A percentile compares a stretch with the other conserved stretches of the same genome.
phyloP scores from a whole-genome alignment of 2,113 vertebrate species.

The Ptilorrhoa leucosticta region DNA sequence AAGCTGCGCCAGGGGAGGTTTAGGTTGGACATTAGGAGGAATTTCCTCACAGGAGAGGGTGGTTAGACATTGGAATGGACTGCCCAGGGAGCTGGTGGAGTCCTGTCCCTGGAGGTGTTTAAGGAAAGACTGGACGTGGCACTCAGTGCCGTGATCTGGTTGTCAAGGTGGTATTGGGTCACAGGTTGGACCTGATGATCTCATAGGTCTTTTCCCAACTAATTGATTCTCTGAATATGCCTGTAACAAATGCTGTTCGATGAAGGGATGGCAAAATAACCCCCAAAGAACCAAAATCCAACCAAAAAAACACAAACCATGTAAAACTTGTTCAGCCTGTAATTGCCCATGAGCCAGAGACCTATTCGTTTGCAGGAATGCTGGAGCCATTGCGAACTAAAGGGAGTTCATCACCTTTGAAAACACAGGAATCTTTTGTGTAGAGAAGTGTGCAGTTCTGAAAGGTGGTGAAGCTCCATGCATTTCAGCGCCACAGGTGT shows the following conservation, averaged over 20 bases:
- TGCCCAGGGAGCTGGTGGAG: neutral
- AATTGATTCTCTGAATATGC: neutral
- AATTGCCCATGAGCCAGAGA: neutral
- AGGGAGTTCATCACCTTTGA: neutral
- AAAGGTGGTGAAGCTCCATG: neutral
- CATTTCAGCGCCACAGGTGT: rapidly evolving
- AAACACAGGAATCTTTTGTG: rapidly evolving
- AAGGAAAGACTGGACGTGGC: neutral
- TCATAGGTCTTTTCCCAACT: neutral
- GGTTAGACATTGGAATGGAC: neutral
- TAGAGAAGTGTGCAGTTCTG: neutral
- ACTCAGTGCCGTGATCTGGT: neutral
- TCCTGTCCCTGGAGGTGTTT: neutral
- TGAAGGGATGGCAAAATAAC: neutral
- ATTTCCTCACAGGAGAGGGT: neutral
- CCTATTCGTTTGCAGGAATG: neutral
- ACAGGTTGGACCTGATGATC: rapidly evolving
- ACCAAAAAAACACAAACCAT: neutral
- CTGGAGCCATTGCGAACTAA: rapidly evolving
- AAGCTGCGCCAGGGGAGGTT: rapidly evolving
- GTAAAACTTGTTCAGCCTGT: neutral
- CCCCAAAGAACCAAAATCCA: neutral
- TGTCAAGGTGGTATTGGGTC: neutral
- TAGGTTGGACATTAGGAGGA: neutral
- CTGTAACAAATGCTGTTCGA: neutral